Percentiles rank a stretch among this genome's conserved stretches.
These are phyloP conservation scores for Colinus virginianus DNA, from an alignment of 2,113 vertebrate species.

Conservation along the genomic window DNA sequence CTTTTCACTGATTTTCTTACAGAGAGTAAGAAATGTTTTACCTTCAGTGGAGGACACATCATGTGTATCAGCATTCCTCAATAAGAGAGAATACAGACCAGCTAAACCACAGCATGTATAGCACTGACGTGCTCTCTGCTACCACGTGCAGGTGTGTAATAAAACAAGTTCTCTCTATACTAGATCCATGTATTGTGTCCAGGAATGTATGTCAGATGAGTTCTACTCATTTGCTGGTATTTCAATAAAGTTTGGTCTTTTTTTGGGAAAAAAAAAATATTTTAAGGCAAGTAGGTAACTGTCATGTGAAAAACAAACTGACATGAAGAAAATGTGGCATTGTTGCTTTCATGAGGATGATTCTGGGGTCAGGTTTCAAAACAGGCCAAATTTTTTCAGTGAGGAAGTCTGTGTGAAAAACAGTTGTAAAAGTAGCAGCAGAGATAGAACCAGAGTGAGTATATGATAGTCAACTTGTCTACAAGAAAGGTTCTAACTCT, in stretches of 20 bases:
- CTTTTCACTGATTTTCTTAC: not conserved
- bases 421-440: not conserved
- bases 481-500: not conserved
- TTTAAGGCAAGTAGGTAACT: not conserved
- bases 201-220: not conserved
- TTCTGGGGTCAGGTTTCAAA: conserved; percentile 1
- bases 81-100: not conserved
- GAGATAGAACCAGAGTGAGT: not conserved
- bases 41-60: not conserved
- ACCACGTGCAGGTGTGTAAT: not conserved
- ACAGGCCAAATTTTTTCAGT: not conserved
- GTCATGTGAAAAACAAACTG: not conserved
- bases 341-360: not conserved
- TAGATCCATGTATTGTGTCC: not conserved
- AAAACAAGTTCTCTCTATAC: not conserved
- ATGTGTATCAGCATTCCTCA: not conserved
- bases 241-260: not conserved
- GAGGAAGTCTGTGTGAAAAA: too few species aligned
- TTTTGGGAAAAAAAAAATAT: not conserved
- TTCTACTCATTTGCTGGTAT: not conserved
- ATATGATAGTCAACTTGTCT: not conserved
- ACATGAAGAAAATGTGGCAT: not conserved
- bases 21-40: not conserved
- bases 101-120: not conserved
- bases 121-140: not conserved